Evolutionary conservation across 2,113 vertebrate species (phyloP).

Genomic region (Balaeniceps rex): DNA sequence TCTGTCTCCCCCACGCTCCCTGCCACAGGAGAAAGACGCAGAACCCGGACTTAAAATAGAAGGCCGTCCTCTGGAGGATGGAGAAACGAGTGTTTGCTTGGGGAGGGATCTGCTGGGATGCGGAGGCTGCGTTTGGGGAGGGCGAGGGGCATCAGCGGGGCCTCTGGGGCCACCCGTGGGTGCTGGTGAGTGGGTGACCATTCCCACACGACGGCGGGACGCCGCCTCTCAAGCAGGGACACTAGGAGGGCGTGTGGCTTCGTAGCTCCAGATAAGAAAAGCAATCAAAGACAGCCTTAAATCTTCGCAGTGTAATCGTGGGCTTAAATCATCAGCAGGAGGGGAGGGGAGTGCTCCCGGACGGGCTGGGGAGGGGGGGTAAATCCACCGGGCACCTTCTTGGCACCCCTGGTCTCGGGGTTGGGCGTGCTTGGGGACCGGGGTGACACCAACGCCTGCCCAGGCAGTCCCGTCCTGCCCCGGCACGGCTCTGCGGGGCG

Average conservation of each 20-base stretch:
- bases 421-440: fast-evolving
- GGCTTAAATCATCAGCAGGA: not conserved
- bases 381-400: not conserved
- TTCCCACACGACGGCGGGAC: fast-evolving
- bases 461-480: not conserved
- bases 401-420: fast-evolving
- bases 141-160: too few relatives aligned
- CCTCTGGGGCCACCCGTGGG: not conserved
- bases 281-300: not conserved
- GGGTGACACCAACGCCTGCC: not conserved
- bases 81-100: not conserved
- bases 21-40: not conserved
- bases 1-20: not conserved
- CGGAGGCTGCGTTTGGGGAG: fast-evolving
- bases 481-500: fast-evolving
- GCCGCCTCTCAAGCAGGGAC: not conserved
- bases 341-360: not conserved
- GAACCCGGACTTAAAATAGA: not conserved
- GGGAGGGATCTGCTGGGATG: not conserved
- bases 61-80: not conserved
- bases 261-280: not conserved
- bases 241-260: not conserved
- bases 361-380: too few relatives aligned
- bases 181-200: fast-evolving
- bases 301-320: not conserved